These are phyloP conservation scores for Cyprinodon variegatus DNA, from an alignment of 2,113 vertebrate genomes.

Conservation along the genomic window DNA sequence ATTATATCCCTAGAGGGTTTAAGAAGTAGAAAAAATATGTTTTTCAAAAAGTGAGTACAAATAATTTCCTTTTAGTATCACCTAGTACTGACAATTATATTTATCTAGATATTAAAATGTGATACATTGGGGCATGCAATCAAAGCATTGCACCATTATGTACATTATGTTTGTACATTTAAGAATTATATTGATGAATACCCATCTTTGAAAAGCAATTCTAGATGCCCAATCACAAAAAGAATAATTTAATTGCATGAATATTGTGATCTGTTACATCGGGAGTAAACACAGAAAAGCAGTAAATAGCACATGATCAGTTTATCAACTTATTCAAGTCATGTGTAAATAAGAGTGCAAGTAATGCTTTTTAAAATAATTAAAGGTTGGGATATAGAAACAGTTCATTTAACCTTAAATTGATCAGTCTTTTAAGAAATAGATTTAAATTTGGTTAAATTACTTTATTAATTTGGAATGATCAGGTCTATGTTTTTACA, in stretches of 20 bases:
- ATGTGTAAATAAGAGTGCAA: neutral
- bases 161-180: neutral
- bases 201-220: neutral
- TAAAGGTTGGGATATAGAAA: neutral
- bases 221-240: slow-evolving; percentile 17
- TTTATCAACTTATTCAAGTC: neutral
- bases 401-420: slow-evolving; percentile 21
- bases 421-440: slow-evolving; percentile 13
- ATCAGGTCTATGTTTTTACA: slow-evolving; percentile 37
- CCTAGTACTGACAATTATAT: slow-evolving; percentile 16
- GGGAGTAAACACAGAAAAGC: slow-evolving; percentile 6
- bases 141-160: neutral
- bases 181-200: neutral
- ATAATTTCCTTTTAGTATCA: slow-evolving; percentile 41
- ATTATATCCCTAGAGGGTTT: slow-evolving; percentile 55
- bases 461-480: neutral
- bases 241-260: slow-evolving; percentile 11
- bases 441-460: neutral
- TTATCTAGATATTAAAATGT: slow-evolving; percentile 11
- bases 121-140: slow-evolving; percentile 3
- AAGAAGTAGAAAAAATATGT: slow-evolving; percentile 53
- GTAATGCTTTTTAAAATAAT: neutral
- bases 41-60: slow-evolving; percentile 41
- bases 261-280: slow-evolving; percentile 6
- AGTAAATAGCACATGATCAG: neutral